phyloP scores from a whole-genome alignment of 2,113 vertebrate species.

The Reinhardtius hippoglossoides region DNA sequence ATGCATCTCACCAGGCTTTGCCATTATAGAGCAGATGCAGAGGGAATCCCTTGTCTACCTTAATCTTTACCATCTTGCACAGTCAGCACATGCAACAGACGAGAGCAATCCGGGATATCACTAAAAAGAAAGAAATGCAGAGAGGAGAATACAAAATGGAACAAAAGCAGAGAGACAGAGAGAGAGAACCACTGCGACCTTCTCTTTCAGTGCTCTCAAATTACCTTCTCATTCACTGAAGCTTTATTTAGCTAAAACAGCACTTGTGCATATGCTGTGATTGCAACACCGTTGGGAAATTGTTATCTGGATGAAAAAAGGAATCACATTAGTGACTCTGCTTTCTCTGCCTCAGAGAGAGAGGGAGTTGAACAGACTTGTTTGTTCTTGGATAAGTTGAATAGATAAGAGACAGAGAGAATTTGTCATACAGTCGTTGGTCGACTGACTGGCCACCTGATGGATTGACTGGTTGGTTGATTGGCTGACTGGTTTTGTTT shows the following conservation, averaged over 20 bases:
- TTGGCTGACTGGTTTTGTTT: conserved; percentile 28
- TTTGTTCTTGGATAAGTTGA: conserved; percentile 62
- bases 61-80: conserved; percentile 40
- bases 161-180: not conserved
- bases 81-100: conserved; percentile 45
- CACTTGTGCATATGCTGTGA: conserved; percentile 39
- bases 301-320: conserved; percentile 52
- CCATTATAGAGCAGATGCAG: conserved; percentile 17
- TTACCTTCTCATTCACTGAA: conserved; percentile 41
- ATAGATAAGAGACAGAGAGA: conserved; percentile 54
- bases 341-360: conserved; percentile 15
- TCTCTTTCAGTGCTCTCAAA: conserved; percentile 24
- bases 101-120: conserved; percentile 13
- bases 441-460: conserved; percentile 39
- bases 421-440: conserved; percentile 59
- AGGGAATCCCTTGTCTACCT: conserved; percentile 33
- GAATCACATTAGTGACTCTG: conserved; percentile 47
- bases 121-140: conserved; percentile 2
- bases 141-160: not conserved
- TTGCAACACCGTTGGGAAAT: conserved; percentile 27
- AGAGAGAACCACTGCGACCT: not conserved
- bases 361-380: conserved; percentile 20
- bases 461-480: conserved; percentile 40
- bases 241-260: conserved; percentile 50
- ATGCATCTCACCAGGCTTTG: conserved; percentile 4